Base-by-base conservation (phyloP, 2,888 invertebrate species). In the Drosophila antonietae region DNA sequence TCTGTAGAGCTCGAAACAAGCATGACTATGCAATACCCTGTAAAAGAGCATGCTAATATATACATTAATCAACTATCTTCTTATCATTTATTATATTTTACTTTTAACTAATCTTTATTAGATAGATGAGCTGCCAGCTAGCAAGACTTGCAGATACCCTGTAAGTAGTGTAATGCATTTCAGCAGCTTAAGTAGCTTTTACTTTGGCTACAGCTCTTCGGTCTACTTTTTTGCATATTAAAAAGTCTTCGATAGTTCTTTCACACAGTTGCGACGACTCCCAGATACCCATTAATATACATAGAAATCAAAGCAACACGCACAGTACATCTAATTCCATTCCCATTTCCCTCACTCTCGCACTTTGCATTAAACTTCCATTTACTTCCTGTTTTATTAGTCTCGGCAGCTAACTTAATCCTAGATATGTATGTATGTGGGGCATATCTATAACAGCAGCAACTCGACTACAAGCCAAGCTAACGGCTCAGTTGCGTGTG, bases 401-500 rank as follows among this genome's bases (percentile, higher is more conserved):
- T 20, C 37, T 58, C 58, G 28, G 58, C n/a, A 28, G 33, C 68
- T 41, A 43, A 20, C 31, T 28, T 41, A 23, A 39, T 28, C 41
- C 52, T 1, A 53, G 15, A 33, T 31, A 20, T 43, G 28, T 28
- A 37, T 37, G 33, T 31, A 37, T 37, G 2, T 39, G 9, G 58
- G 51, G 51, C 70, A 69, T 52, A 52, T 55, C 55, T 52, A 47
- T 52, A 47, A 43, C 66, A 57, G 46, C n/a, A 6, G 33, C 57
- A 8, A 9, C 33, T 33, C 15, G 18, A 37, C 33, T 20, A 53
- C 20, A 18, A n/a, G 53, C 20, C 47, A 56, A 80, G 73, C 73
- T 83, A 87, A 89, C 84, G 74, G 72, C 73, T 62, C 52, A 51
- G 80, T 86, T 86, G 86, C 86, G 86, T 86, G 86, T 75, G 77